Evolutionary conservation across 2,797 vertebrate genomes (phyloP).

Genomic region (Halcyon chelicuti): DNA sequence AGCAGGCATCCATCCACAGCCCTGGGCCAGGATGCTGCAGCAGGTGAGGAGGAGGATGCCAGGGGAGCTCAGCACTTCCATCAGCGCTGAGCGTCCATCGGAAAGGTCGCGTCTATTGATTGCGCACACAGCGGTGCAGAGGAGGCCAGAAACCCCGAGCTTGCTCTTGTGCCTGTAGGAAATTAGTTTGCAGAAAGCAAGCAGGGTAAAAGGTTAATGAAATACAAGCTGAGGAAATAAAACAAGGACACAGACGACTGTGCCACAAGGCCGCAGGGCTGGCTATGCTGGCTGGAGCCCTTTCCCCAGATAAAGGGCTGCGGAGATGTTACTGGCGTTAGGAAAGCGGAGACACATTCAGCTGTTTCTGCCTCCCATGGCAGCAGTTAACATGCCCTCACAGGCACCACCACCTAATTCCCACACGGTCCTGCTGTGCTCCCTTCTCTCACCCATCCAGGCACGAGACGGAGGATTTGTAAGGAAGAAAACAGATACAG

Average conservation of each 20-base stretch:
- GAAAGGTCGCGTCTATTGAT: background rate
- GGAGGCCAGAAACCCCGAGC: background rate
- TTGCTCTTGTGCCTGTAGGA: rapidly evolving
- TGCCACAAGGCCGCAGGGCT: background rate
- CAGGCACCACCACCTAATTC: background rate
- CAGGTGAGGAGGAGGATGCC: background rate
- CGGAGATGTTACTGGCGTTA: background rate
- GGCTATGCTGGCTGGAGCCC: background rate
- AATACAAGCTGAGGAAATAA: slow-evolving; percentile 27
- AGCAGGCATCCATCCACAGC: rapidly evolving
- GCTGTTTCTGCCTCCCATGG: background rate
- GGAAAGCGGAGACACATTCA: background rate
- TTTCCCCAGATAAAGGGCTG: background rate
- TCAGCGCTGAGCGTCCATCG: rapidly evolving
- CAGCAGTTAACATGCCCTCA: rapidly evolving
- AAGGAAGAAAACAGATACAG: background rate
- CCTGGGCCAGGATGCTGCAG: background rate
- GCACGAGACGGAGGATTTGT: background rate
- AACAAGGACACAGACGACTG: background rate
- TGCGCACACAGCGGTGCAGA: rapidly evolving
- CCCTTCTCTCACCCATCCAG: background rate
- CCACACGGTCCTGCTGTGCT: rapidly evolving
- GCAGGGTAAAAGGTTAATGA: slow-evolving; percentile 10
- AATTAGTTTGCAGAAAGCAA: background rate
- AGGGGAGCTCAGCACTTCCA: background rate